Base-by-base conservation (phyloP, 2,888 invertebrate genomes). In the Acrocyrtus sp. region DNA sequence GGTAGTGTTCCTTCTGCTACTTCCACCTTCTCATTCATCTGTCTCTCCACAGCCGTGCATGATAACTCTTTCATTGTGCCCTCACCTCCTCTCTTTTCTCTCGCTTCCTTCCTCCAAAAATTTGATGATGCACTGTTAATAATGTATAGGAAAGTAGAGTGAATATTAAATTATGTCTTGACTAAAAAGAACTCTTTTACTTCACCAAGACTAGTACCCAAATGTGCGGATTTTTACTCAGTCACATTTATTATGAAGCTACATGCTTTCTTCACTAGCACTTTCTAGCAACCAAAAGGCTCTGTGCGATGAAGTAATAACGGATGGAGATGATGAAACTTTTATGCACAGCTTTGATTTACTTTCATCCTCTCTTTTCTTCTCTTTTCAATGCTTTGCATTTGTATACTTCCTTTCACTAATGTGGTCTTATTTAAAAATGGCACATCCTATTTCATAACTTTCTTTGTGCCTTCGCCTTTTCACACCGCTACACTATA, bases 301-400 rank as follows among this genome's bases (percentile, higher is more conserved):
- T 12, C 6, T 34, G 5, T 34, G 47, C 58, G 72, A 58, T 63
- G 58, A 62, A 19, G 53, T 26, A 72, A 72, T 72, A 72, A 60
- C 65, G 72, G 66, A 72, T 66, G 66, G 34, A 54, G 65, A 66
- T 72, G 65, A 72, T 72, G 72, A 72, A 72, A 72, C 72, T 72
- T 72, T 72, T 72, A 72, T 72, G 66, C 72, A 72, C 66, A 53
- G 60, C 60, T 72, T 72, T 72, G 72, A 72, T 72, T 72, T 72
- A 72, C 65, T 72, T 72, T 72, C 66, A 65, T 53, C 57, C 53
- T 41, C 50, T 66, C 43, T 50, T 57, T 53, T 53, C 56, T 62
- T 68, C 19, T 22, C 58, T 56, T 48, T 27, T 34, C 22, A 43
- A 45, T 66, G 15, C 41, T 48, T 60, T 29, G 27, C 43, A 19